Evolutionary conservation across 2,113 vertebrate genomes (phyloP).

Genomic region (Eublepharis macularius): DNA sequence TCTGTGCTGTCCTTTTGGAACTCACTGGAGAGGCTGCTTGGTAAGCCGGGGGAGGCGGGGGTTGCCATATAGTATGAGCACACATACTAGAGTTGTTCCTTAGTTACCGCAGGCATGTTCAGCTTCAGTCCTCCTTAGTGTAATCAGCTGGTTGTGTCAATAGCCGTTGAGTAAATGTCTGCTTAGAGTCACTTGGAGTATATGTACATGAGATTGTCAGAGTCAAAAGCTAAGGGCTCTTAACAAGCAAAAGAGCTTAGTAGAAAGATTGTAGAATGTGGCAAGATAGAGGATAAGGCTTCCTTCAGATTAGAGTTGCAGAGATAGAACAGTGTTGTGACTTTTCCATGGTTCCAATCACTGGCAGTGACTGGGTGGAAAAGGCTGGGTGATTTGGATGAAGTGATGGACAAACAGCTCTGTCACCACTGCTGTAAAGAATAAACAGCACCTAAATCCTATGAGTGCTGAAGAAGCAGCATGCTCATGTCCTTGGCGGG

Average conservation of each 20-base stretch:
- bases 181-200: slow-evolving; percentile 30
- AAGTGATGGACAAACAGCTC: neutral
- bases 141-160: slow-evolving; percentile 18
- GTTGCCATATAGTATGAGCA: no score
- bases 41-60: neutral
- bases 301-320: neutral
- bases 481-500: neutral
- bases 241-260: slow-evolving; percentile 6
- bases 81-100: neutral
- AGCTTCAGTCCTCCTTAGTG: slow-evolving; percentile 8
- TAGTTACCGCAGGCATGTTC: neutral
- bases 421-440: neutral
- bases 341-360: neutral
- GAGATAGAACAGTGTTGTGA: neutral
- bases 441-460: neutral
- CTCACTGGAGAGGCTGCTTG: neutral
- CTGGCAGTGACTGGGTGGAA: neutral
- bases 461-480: neutral
- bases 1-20: neutral
- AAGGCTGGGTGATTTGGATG: neutral
- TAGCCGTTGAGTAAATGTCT: slow-evolving; percentile 35
- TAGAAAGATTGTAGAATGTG: slow-evolving; percentile 14
- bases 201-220: neutral
- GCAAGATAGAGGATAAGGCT: neutral
- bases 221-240: slow-evolving; percentile 11